Percentiles rank a stretch among this genome's conserved stretches.
These are phyloP conservation scores for Nannobrachium achirus DNA, from an alignment of 2,113 vertebrate genomes.

Conservation along the genomic window DNA sequence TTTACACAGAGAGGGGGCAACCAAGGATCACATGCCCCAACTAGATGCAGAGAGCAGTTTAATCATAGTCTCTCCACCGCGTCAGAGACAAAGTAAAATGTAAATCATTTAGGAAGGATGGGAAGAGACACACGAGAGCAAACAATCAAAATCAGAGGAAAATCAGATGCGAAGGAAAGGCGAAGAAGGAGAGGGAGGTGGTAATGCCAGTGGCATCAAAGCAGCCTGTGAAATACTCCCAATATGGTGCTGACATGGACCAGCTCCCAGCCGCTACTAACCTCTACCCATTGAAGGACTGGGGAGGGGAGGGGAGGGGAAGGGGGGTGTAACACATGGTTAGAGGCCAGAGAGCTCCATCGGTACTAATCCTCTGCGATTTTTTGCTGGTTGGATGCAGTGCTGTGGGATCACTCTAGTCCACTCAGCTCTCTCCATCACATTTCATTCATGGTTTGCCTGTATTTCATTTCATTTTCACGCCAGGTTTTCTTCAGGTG, in stretches of 20 bases:
- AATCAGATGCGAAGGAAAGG: constrained; percentile 32
- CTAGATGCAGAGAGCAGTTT: constrained; percentile 42
- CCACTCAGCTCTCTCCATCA: constrained; percentile 57
- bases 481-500: constrained; percentile 65
- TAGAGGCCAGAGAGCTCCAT: constrained; percentile 43
- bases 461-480: constrained; percentile 63
- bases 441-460: constrained; percentile 60
- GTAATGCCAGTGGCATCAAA: constrained; percentile 49
- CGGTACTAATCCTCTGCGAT: constrained; percentile 61
- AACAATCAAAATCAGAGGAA: constrained; percentile 29
- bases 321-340: constrained; percentile 55
- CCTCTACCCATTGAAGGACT: constrained; percentile 38
- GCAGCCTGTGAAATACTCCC: constrained; percentile 40
- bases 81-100: constrained; percentile 37
- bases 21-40: constrained; percentile 26
- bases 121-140: not conserved
- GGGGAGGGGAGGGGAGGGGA: constrained; percentile 47
- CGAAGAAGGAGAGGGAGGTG: constrained; percentile 37
- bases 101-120: constrained; percentile 43
- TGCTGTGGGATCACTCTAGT: constrained; percentile 50
- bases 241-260: constrained; percentile 41
- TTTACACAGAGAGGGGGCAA: constrained; percentile 14
- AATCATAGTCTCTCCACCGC: constrained; percentile 38
- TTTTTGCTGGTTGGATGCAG: constrained; percentile 53
- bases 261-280: constrained; percentile 44